These are phyloP conservation scores for Enteromius unitaeniatus DNA, from an alignment of 2,797 vertebrate species.

Conservation along the genomic window DNA sequence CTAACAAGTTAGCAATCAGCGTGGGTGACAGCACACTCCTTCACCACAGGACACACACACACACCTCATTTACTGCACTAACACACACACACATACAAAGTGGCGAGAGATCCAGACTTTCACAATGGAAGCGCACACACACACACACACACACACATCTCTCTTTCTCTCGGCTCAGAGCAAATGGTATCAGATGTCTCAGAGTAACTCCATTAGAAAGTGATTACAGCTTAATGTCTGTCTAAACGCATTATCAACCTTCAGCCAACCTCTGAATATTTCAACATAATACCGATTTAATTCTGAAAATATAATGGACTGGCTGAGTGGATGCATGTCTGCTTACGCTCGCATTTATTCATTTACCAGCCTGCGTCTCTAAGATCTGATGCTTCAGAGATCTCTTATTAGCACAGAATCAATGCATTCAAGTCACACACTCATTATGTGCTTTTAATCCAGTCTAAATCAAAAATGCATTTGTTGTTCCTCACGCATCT, in stretches of 20 bases:
- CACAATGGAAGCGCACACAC: not conserved
- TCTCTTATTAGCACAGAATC: not conserved
- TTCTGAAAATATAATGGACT: slow-evolving; percentile 89
- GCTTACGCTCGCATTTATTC: slow-evolving; percentile 69
- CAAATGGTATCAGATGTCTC: slow-evolving; percentile 88
- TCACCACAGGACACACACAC: slow-evolving; percentile 46
- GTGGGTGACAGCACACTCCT: slow-evolving; percentile 71
- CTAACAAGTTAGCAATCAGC: slow-evolving; percentile 80
- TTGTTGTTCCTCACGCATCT: no score
- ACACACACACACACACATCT: slow-evolving; percentile 57
- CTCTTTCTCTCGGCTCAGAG: slow-evolving; percentile 78
- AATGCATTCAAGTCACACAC: not conserved
- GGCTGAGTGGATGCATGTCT: slow-evolving; percentile 79
- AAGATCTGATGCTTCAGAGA: not conserved
- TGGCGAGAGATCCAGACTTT: not conserved
- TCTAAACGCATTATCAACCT: slow-evolving; percentile 93
- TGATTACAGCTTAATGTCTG: slow-evolving; percentile 93
- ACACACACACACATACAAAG: slow-evolving; percentile 16
- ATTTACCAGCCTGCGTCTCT: not conserved
- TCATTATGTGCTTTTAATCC: not conserved
- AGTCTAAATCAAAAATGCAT: not conserved
- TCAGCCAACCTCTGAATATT: slow-evolving; percentile 97
- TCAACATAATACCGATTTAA: slow-evolving; percentile 91
- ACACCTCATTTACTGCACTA: slow-evolving; percentile 8
- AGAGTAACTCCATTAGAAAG: slow-evolving; percentile 91